Conservation (phyloP, 2,888 invertebrate species). For the Parthenolecanium corni region DNA sequence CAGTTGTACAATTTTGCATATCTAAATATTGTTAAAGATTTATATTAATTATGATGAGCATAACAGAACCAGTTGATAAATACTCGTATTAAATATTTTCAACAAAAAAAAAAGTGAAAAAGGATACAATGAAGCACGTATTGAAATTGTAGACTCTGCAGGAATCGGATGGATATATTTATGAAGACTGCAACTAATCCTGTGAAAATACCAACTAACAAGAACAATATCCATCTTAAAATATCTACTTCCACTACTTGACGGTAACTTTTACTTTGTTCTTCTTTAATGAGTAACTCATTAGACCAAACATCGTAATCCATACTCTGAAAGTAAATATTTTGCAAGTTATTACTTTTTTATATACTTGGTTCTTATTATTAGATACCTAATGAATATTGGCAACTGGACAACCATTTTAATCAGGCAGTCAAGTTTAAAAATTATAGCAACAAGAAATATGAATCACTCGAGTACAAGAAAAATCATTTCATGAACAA, state of each 20-base stretch:
- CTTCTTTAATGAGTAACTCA: constrained; percentile 43
- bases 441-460: background rate
- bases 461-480: background rate
- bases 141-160: too few relatives aligned
- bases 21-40: background rate
- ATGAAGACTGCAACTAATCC: constrained; percentile 47
- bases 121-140: constrained; percentile 22
- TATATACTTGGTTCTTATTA: background rate
- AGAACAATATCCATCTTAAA: constrained; percentile 48
- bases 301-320: constrained; percentile 46
- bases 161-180: constrained; percentile 43
- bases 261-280: constrained; percentile 37
- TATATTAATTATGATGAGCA: background rate
- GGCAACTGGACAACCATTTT: background rate
- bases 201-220: constrained; percentile 47
- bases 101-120: background rate
- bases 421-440: background rate
- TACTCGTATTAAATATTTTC: background rate
- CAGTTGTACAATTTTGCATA: constrained; percentile 3
- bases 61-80: too few relatives aligned
- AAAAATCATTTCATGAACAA: too few relatives aligned
- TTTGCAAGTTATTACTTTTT: background rate
- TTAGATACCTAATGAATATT: background rate
- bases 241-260: constrained; percentile 38
- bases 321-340: constrained; percentile 40